Percentiles rank a stretch among this genome's conserved stretches.
Evolutionary conservation across 1,140 invertebrate species (phyloP).

Genomic region (Ceratina japonica): DNA sequence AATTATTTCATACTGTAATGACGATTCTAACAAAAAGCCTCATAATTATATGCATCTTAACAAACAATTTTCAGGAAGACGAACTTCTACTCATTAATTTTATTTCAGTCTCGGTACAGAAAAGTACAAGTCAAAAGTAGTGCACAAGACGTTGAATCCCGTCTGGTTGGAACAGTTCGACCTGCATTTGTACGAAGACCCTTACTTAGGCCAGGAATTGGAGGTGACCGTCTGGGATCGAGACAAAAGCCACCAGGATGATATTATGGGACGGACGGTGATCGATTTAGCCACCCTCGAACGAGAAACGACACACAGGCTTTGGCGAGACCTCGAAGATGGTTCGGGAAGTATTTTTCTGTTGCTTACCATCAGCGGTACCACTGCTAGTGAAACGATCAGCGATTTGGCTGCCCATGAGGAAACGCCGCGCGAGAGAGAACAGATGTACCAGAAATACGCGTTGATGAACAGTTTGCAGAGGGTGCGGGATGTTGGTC

Average conservation of each 20-base stretch:
- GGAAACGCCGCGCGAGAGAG: constrained; percentile 86
- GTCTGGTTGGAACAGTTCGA: constrained; percentile 99
- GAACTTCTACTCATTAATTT: background rate
- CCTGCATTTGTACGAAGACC: constrained; percentile 96
- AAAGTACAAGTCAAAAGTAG: constrained; percentile 98
- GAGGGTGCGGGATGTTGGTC: constrained; percentile 90
- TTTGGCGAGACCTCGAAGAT: constrained; percentile 94
- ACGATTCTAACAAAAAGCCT: too few relatives aligned
- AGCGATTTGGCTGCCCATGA: constrained; percentile 92
- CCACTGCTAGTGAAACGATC: constrained; percentile 94
- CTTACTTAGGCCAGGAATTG: constrained; percentile 87
- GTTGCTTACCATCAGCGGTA: constrained; percentile 96
- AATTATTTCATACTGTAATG: too few relatives aligned
- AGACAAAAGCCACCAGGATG: constrained; percentile 89
- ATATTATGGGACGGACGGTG: constrained; percentile 91
- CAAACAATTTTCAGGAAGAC: too few relatives aligned
- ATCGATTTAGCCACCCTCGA: constrained; percentile 93
- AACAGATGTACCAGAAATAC: constrained; percentile 87
- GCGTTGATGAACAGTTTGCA: constrained; percentile 85
- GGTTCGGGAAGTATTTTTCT: constrained; percentile 92
- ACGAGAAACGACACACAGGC: constrained; percentile 93
- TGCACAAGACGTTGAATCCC: constrained; percentile 90
- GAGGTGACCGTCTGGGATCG: constrained; percentile 96
- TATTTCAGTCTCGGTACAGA: constrained; percentile 93
- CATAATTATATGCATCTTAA: too few relatives aligned